These are phyloP conservation scores for Drosophila mimetica DNA, from an alignment of 2,888 invertebrate species.

Conservation along the genomic window DNA sequence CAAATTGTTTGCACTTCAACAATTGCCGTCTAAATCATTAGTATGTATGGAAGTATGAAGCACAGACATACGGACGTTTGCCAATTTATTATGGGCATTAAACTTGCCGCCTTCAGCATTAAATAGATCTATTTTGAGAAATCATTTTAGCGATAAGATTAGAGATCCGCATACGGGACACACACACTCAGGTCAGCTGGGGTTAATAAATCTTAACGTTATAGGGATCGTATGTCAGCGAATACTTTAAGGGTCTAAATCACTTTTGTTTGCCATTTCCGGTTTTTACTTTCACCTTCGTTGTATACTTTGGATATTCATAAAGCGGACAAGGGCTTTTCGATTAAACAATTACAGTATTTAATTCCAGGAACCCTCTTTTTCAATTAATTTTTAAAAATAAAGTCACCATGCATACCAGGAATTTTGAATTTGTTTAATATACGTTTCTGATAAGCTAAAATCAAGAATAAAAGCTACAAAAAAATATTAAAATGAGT, in stretches of 20 bases:
- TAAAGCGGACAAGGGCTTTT: slow-evolving; percentile 2
- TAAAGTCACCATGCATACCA: background rate
- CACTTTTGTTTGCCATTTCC: slow-evolving; percentile 12
- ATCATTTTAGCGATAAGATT: slow-evolving; percentile 24
- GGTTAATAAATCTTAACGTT: background rate
- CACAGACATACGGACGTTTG: slow-evolving; percentile 26
- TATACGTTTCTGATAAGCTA: background rate
- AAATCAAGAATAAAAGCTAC: background rate
- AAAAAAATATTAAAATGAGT: background rate
- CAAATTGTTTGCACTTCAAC: slow-evolving; percentile 38
- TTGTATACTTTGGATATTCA: background rate
- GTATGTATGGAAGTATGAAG: slow-evolving; percentile 36
- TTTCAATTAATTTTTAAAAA: too few species aligned
- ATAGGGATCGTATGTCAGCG: slow-evolving; percentile 1
- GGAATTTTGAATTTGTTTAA: background rate
- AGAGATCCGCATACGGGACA: slow-evolving; percentile 4
- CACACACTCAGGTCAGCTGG: slow-evolving; percentile 15
- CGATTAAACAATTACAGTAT: background rate
- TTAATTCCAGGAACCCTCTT: slow-evolving; percentile 4
- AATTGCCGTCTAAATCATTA: slow-evolving; percentile 39
- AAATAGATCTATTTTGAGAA: slow-evolving; percentile 21
- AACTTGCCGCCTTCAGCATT: slow-evolving; percentile 23
- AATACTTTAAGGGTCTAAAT: slow-evolving; percentile 1
- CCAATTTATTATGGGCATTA: slow-evolving; percentile 28
- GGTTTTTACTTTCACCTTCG: slow-evolving; percentile 24